Conservation (phyloP, 2,113 vertebrate species). For the Ophiodon elongatus region DNA sequence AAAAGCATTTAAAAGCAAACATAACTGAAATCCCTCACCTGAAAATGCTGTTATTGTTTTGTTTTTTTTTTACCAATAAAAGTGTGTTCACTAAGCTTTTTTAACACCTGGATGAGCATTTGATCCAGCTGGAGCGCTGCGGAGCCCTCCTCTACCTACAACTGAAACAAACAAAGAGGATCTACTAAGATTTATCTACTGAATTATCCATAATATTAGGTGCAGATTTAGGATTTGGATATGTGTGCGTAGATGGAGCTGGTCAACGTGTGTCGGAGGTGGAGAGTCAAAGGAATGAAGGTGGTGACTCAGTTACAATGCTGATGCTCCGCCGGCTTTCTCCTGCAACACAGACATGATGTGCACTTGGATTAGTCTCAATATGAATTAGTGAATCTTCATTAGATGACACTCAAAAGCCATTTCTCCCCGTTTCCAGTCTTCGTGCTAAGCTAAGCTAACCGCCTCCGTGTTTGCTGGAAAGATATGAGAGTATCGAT, state of each 20-base stretch:
- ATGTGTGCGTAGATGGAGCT: constrained; percentile 52
- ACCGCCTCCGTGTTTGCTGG: background rate
- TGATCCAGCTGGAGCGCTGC: constrained; percentile 20
- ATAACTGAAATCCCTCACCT: constrained; percentile 46
- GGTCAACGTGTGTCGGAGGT: constrained; percentile 37
- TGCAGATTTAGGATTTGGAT: constrained; percentile 40
- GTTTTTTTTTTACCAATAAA: constrained; percentile 39
- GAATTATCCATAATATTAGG: constrained; percentile 27
- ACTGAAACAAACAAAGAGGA: constrained; percentile 35
- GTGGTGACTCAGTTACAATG: constrained; percentile 71
- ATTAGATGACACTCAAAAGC: background rate
- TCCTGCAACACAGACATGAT: constrained; percentile 68
- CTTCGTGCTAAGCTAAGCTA: constrained; percentile 1
- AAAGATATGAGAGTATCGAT: background rate
- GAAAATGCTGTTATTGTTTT: constrained; percentile 35
- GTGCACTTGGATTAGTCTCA: constrained; percentile 11
- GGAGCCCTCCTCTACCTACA: constrained; percentile 42
- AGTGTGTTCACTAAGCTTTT: constrained; percentile 41
- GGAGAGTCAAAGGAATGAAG: constrained; percentile 26
- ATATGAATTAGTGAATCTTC: background rate
- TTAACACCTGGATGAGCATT: constrained; percentile 45
- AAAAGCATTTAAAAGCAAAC: constrained; percentile 72
- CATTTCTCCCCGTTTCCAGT: background rate
- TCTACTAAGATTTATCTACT: constrained; percentile 50
- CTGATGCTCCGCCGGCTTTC: constrained; percentile 71